phyloP scores from a whole-genome alignment of 2,888 invertebrate genomes.

The Gymnoscelis rufifasciata region DNA sequence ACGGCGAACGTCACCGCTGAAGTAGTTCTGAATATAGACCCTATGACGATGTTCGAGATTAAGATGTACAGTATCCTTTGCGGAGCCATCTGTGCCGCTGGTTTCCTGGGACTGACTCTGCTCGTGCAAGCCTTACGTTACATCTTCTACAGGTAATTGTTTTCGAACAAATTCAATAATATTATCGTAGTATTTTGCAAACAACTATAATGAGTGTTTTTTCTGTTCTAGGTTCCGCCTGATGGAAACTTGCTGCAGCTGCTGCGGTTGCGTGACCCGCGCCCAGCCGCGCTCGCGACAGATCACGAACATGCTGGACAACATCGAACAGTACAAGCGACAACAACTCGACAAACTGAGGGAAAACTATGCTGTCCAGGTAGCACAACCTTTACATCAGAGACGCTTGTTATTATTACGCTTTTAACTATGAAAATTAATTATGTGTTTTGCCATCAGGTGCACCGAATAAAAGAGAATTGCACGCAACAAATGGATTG shows the following conservation, averaged over 20 bases:
- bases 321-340: constrained; percentile 93
- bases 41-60: constrained; percentile 89
- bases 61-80: constrained; percentile 90
- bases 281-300: constrained; percentile 89
- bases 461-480: constrained; percentile 94
- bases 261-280: constrained; percentile 85
- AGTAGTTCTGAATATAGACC: constrained; percentile 90
- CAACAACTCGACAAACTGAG: constrained; percentile 92
- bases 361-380: constrained; percentile 95
- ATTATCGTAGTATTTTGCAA: background rate
- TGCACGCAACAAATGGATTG: constrained; percentile 96
- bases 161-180: background rate
- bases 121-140: constrained; percentile 86
- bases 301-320: constrained; percentile 92
- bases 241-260: constrained; percentile 86
- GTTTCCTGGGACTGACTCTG: constrained; percentile 88
- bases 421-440: background rate
- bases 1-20: constrained; percentile 87
- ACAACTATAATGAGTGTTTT: too few relatives aligned
- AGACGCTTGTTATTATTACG: too few relatives aligned
- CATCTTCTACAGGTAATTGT: constrained; percentile 83
- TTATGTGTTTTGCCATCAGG: constrained; percentile 64
- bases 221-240: constrained; percentile 82
- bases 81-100: constrained; percentile 88
- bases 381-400: constrained; percentile 44